Percentiles rank a stretch among this genome's conserved stretches.
Conservation (phyloP, 2,797 vertebrate genomes). For the Champsocephalus esox region DNA sequence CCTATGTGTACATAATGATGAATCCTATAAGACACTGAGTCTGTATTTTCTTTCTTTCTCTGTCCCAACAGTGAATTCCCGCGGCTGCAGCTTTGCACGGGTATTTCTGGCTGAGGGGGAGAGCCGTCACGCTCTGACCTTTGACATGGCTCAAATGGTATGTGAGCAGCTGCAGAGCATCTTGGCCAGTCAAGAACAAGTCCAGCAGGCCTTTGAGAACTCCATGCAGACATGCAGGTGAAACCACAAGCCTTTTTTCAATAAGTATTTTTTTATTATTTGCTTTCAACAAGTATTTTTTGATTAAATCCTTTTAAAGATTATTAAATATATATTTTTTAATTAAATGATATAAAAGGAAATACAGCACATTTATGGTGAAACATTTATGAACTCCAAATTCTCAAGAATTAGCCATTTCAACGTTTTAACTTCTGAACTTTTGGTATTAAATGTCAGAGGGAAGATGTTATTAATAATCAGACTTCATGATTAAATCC, state of each 20-base stretch:
- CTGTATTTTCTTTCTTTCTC: constrained; percentile 1
- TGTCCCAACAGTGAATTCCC: constrained; percentile 50
- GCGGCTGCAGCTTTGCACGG: constrained; percentile 86
- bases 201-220: constrained; percentile 68
- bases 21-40: neutral
- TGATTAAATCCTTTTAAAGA: neutral
- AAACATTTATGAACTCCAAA: neutral
- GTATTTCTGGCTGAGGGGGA: constrained; percentile 89
- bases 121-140: constrained; percentile 85
- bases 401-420: neutral
- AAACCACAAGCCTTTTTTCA: constrained; percentile 17
- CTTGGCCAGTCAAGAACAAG: constrained; percentile 84
- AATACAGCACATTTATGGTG: neutral
- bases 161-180: constrained; percentile 83
- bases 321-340: neutral
- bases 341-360: too few relatives aligned
- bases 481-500: neutral
- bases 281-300: neutral
- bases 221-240: constrained; percentile 95
- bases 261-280: neutral
- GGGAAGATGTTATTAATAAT: neutral
- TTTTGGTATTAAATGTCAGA: neutral
- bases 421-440: neutral
- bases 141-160: constrained; percentile 73
- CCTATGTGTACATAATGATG: neutral